Evolutionary conservation across 2,113 vertebrate species (phyloP).

Genomic region (Oxyura jamaicensis): DNA sequence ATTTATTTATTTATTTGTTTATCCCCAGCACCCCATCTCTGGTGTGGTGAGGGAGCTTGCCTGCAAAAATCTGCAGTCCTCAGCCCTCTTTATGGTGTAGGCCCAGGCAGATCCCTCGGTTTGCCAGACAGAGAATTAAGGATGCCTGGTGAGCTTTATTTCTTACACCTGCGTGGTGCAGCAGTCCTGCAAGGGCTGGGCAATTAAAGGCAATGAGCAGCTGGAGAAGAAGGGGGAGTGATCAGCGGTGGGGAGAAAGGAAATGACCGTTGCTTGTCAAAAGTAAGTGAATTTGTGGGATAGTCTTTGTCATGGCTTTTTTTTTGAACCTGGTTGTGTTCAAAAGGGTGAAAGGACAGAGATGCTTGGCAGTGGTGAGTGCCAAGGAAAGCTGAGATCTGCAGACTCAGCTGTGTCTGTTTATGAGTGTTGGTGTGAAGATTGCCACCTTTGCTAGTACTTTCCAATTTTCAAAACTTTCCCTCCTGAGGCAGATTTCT

Average conservation of each 20-base stretch:
- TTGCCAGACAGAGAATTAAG: neutral
- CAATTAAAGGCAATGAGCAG: neutral
- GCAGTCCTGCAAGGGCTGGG: neutral
- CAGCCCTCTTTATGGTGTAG: neutral
- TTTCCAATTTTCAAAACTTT: neutral
- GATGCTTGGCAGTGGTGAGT: neutral
- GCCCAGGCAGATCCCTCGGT: neutral
- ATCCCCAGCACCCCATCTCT: neutral
- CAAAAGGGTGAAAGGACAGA: neutral
- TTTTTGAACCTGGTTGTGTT: neutral
- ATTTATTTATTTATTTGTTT: too few relatives aligned
- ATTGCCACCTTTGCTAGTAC: neutral
- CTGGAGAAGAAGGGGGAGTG: neutral
- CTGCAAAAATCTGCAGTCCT: neutral
- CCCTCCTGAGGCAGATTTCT: neutral
- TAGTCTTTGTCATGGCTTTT: neutral
- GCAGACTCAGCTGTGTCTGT: rapidly evolving
- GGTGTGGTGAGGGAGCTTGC: neutral
- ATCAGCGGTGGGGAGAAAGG: neutral
- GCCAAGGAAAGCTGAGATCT: neutral
- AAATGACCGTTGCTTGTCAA: neutral
- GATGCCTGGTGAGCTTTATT: neutral
- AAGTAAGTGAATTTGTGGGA: neutral
- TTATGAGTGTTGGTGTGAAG: neutral
- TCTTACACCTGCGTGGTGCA: neutral